Evolutionary conservation across 2,113 vertebrate species (phyloP).

Genomic region (Pachycephala philippinensis): DNA sequence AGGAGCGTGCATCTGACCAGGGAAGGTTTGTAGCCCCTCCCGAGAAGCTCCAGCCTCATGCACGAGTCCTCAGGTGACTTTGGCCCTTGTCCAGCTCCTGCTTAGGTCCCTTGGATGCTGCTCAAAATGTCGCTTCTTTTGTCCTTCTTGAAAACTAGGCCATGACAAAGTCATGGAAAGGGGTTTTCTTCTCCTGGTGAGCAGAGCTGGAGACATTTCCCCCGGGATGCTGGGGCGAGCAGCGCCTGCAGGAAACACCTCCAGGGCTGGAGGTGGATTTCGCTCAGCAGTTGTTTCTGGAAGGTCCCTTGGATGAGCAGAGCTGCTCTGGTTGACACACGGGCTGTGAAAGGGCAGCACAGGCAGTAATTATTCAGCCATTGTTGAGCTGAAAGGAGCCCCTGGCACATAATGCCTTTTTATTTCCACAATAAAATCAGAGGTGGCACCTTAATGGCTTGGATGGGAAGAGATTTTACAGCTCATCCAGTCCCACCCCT

Average conservation of each 20-base stretch:
- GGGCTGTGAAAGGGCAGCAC: not conserved
- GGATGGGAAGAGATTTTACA: not conserved
- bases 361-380: not conserved
- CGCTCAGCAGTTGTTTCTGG: not conserved
- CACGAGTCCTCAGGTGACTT: not conserved
- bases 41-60: not conserved
- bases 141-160: not conserved
- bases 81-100: not conserved
- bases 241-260: not conserved
- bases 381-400: not conserved
- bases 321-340: not conserved
- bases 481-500: not conserved
- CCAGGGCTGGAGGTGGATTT: not conserved
- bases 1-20: not conserved
- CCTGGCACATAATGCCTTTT: not conserved
- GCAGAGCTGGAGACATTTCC: not conserved
- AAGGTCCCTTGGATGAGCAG: not conserved
- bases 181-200: not conserved
- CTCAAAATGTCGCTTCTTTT: not conserved
- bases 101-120: not conserved
- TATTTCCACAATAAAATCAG: rapidly evolving
- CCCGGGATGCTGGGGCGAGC: not conserved
- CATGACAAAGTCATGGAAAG: not conserved
- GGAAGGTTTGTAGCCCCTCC: not conserved
- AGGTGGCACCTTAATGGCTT: rapidly evolving